phyloP scores from a whole-genome alignment of 2,113 vertebrate genomes.

The Holacanthus passer region DNA sequence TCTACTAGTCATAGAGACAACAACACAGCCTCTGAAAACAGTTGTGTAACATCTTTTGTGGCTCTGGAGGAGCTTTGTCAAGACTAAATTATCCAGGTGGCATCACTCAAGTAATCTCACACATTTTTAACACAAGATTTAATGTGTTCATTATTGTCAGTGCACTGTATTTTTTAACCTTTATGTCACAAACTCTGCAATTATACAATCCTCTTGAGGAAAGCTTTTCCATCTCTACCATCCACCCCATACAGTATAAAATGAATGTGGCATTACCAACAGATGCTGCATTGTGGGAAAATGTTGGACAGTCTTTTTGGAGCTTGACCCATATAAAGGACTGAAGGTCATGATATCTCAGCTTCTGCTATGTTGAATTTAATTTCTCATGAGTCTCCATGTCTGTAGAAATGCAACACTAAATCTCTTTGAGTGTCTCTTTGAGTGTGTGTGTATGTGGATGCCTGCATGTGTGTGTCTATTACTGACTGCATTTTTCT shows the following conservation, averaged over 20 bases:
- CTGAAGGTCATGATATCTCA: neutral
- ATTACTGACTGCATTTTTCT: constrained; percentile 21
- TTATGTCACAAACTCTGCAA: neutral
- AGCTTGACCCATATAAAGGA: too few relatives aligned
- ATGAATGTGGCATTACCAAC: neutral
- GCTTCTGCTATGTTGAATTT: neutral
- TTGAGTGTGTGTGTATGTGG: neutral
- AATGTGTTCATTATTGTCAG: neutral
- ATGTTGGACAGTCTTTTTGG: neutral
- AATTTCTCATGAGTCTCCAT: neutral
- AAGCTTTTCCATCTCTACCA: too few relatives aligned
- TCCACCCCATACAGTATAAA: too few relatives aligned
- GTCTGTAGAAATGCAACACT: neutral
- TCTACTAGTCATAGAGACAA: neutral
- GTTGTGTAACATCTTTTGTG: neutral
- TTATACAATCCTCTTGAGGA: too few relatives aligned
- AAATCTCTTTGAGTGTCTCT: neutral
- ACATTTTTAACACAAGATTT: too few relatives aligned
- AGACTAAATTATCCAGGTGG: neutral
- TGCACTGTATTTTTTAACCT: neutral
- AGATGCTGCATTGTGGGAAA: neutral
- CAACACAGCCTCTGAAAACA: neutral
- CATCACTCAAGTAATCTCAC: neutral
- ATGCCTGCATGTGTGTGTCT: neutral
- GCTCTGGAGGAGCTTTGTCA: too few relatives aligned